Evolutionary conservation across 2,113 vertebrate species (phyloP), one percentile per base, ranked within the genome.

Genomic region (Dinomys branickii): DNA sequence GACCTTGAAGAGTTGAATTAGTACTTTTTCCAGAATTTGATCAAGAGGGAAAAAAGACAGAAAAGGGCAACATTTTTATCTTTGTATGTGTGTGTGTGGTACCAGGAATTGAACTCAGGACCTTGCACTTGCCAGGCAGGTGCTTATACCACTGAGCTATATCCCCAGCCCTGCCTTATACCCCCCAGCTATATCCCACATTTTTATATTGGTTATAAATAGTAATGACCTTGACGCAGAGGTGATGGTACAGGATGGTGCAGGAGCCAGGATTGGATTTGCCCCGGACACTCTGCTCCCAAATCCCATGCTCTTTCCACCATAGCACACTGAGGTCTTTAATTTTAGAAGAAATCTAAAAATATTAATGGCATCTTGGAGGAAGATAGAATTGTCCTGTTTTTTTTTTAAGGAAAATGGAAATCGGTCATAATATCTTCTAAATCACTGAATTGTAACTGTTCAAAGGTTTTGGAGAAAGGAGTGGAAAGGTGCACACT

Each of bases 351-450:
- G 80, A 84, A 97, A 54, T 38, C 61, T 80, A 19, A 77, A 80
- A 90, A 35, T 54, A 85, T 26, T 94, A 71, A 67, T 47, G 35
- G 44, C 73, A 7, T 92, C 91, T 94, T 96, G 63, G 30, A 90
- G 94, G 88, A 96, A 94, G n/a, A 93, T 58, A 67, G n/a, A 81
- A 19, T 89, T 77, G 81, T 94, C 63, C 80, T 96, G 30, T 87
- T 93, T 95, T 63, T 65, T 71, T 73, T 71, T 38, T 85, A 69
- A 41, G 52, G 63, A 90, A 87, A 77, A 95, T 44, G 77, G 56
- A 96, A 97, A 75, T 91, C 94, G 93, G 85, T 91, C 86, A 95
- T 96, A 95, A 69, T 56, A 90, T 61, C 80, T 94, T 94, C 56
- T 93, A 86, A 82, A 93, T 94, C 89, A 92, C 17, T 88, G 80